These are phyloP conservation scores for Psammodynastes pulverulentus DNA, from an alignment of 2,113 vertebrate genomes.

Conservation along the genomic window DNA sequence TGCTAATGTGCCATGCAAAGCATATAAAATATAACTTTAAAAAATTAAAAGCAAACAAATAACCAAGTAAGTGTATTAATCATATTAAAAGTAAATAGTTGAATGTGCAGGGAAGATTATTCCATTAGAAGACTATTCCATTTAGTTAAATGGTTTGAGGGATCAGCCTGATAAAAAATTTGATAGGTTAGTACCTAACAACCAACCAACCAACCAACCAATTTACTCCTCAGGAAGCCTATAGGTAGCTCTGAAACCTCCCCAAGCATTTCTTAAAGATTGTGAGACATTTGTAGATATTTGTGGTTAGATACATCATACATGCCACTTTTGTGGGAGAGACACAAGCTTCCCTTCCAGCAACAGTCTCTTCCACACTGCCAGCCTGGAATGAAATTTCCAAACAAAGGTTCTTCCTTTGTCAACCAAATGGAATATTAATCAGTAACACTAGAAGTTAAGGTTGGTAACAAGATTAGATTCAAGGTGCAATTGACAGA, in stretches of 20 bases:
- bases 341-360: neutral
- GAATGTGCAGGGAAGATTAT: neutral
- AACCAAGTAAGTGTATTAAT: neutral
- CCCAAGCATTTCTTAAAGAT: neutral
- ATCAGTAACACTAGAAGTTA: neutral
- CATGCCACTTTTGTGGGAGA: neutral
- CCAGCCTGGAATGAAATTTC: neutral
- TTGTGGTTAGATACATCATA: neutral
- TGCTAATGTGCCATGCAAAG: neutral
- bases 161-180: neutral
- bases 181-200: neutral
- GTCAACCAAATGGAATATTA: neutral
- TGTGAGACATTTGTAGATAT: neutral
- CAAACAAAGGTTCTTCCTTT: neutral
- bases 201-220: neutral
- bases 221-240: neutral
- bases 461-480: neutral
- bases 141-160: neutral
- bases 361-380: neutral
- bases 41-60: neutral
- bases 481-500: neutral
- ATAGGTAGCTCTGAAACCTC: neutral
- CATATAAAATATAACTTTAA: neutral
- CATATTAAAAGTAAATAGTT: neutral
- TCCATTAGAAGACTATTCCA: neutral